These are phyloP conservation scores for Prionace glauca DNA, from an alignment of 2,797 vertebrate species.

Conservation along the genomic window DNA sequence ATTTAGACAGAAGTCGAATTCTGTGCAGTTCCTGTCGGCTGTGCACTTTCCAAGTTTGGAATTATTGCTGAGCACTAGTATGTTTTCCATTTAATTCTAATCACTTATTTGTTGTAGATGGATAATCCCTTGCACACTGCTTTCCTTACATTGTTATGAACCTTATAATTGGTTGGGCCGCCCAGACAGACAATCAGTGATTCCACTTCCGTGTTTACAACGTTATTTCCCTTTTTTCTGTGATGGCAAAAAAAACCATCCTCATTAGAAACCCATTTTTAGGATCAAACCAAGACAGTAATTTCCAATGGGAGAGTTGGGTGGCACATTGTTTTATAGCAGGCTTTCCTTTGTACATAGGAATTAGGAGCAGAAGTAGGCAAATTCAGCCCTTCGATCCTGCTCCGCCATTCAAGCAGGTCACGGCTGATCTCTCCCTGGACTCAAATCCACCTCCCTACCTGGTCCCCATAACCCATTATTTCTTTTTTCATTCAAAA, in stretches of 20 bases:
- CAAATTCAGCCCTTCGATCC: too few species aligned
- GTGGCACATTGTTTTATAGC: background rate
- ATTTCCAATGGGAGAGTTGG: background rate
- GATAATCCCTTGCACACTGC: background rate
- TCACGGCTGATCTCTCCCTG: too few species aligned
- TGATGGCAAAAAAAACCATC: background rate
- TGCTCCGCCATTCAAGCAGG: too few species aligned
- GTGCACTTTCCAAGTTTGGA: background rate
- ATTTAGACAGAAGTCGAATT: background rate
- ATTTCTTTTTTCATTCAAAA: too few species aligned
- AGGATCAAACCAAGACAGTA: background rate
- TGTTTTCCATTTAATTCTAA: background rate
- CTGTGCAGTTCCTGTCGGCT: background rate
- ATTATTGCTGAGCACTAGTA: background rate
- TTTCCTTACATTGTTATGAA: background rate
- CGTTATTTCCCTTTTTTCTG: background rate
- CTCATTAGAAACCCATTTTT: background rate
- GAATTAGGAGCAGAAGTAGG: too few species aligned
- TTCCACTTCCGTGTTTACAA: background rate
- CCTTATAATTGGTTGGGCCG: background rate
- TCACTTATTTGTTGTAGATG: background rate
- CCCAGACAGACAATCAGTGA: background rate
- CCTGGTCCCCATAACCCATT: too few species aligned
- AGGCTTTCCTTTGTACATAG: background rate
- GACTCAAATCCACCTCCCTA: too few species aligned